phyloP scores from a whole-genome alignment of 2,113 vertebrate genomes.

The Tachysurus fulvidraco region DNA sequence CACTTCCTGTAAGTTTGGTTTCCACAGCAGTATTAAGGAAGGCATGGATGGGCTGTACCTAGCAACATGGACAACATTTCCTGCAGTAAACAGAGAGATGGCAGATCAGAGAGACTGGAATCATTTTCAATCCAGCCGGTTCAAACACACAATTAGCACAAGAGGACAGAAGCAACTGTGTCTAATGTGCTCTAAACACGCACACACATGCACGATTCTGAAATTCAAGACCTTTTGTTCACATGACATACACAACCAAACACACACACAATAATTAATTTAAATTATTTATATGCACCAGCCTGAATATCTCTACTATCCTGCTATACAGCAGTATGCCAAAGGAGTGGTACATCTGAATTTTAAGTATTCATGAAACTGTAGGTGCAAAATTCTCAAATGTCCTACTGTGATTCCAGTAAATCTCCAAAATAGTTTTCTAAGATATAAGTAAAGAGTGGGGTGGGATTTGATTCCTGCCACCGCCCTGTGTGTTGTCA shows the following conservation, averaged over 20 bases:
- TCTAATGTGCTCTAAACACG: neutral
- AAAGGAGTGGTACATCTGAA: too few species aligned
- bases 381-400: too few species aligned
- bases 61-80: conserved; percentile 63
- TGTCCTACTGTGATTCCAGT: neutral
- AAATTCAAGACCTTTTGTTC: neutral
- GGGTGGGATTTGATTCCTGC: too few species aligned
- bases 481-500: too few species aligned
- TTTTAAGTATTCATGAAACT: too few species aligned
- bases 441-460: neutral
- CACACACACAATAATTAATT: neutral
- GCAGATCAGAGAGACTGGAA: conserved; percentile 24
- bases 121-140: neutral
- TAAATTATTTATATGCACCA: neutral
- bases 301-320: neutral
- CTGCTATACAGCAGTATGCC: too few species aligned
- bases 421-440: neutral
- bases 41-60: conserved; percentile 55
- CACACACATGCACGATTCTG: conserved; percentile 28
- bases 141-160: conserved; percentile 7
- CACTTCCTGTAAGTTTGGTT: conserved; percentile 64
- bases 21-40: conserved; percentile 57
- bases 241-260: neutral
- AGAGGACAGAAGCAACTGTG: conserved; percentile 12
- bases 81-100: conserved; percentile 46